Conservation (phyloP, 2,113 vertebrate genomes). For the Cryptomyrus ogoouensis region DNA sequence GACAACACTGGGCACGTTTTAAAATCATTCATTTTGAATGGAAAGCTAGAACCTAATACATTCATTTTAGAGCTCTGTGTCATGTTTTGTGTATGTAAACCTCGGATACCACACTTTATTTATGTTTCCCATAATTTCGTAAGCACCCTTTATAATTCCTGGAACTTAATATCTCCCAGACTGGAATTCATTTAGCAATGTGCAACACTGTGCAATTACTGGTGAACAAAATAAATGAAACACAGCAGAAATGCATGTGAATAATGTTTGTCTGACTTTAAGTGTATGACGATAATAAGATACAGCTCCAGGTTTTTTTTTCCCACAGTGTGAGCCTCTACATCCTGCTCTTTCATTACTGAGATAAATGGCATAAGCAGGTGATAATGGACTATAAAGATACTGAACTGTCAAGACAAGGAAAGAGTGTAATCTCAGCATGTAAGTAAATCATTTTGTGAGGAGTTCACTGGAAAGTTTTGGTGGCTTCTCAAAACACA, state of each 20-base stretch:
- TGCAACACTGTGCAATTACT: neutral
- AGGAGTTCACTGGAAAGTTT: conserved; percentile 55
- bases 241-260: neutral
- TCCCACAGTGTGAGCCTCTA: conserved; percentile 52
- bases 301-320: conserved; percentile 41
- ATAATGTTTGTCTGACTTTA: conserved; percentile 3
- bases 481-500: conserved; percentile 57
- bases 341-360: conserved; percentile 56
- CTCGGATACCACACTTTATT: neutral
- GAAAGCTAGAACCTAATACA: neutral
- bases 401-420: conserved; percentile 57
- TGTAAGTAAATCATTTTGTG: conserved; percentile 58
- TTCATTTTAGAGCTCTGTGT: neutral
- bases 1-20: neutral
- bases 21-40: neutral
- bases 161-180: neutral
- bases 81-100: neutral
- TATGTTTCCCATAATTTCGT: neutral
- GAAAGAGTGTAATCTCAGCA: conserved; percentile 59
- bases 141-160: neutral
- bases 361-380: conserved; percentile 41
- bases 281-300: conserved; percentile 33
- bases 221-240: neutral
- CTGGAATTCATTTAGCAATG: neutral
- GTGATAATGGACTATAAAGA: conserved; percentile 57